phyloP scores from a whole-genome alignment of 2,113 vertebrate species.

The Bagarius yarrelli region DNA sequence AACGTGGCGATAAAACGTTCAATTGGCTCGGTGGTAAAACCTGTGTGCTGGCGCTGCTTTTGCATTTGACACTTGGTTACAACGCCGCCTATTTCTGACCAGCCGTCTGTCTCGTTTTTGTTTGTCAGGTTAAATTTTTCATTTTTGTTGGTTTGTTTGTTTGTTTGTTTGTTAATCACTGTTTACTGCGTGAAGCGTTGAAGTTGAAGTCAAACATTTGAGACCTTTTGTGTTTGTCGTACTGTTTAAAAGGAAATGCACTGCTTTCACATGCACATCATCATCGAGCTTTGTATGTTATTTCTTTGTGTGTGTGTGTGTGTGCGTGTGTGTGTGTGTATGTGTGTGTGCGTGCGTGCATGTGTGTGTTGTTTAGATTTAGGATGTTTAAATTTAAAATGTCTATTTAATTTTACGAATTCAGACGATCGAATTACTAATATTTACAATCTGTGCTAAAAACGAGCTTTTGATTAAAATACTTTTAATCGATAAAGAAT shows the following conservation, averaged over 20 bases:
- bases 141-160: neutral
- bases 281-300: no score
- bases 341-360: neutral
- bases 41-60: no score
- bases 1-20: neutral
- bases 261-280: constrained; percentile 47
- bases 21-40: neutral
- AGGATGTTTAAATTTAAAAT: no score
- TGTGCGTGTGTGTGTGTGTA: neutral
- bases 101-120: no score
- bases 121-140: neutral
- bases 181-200: neutral
- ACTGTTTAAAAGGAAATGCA: constrained; percentile 39
- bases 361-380: neutral
- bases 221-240: constrained; percentile 23
- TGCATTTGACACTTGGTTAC: no score
- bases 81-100: no score
- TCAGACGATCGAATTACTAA: no score
- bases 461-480: no score
- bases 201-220: neutral
- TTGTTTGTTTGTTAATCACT: neutral
- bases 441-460: no score
- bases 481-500: no score
- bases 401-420: no score
- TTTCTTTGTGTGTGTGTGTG: constrained; percentile 12